Percentiles rank a stretch among this genome's conserved stretches.
These are phyloP conservation scores for Wiebesia pumilae DNA, from an alignment of 1,140 invertebrate genomes.

Conservation along the genomic window DNA sequence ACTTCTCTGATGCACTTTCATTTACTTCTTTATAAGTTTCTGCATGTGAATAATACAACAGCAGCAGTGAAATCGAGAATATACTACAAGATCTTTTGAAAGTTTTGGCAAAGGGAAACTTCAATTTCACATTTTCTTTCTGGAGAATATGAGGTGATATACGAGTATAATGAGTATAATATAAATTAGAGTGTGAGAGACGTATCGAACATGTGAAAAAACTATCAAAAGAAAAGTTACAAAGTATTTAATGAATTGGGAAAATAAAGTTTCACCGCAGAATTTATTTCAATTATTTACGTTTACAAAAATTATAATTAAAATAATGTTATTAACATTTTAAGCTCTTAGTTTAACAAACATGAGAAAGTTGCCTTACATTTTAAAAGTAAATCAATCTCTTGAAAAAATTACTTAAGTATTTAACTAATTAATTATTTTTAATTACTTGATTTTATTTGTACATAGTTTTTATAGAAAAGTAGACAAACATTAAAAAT, in stretches of 20 bases:
- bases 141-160: background rate
- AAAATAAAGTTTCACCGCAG: background rate
- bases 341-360: too few species aligned
- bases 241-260: background rate
- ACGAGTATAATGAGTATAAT: slow-evolving; percentile 46
- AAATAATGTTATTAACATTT: too few species aligned
- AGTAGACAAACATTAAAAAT: too few species aligned
- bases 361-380: too few species aligned
- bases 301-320: too few species aligned
- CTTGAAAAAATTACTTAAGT: too few species aligned
- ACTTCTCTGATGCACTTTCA: background rate
- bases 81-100: slow-evolving; percentile 49
- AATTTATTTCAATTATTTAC: too few species aligned
- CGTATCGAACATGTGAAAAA: background rate
- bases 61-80: background rate
- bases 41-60: background rate
- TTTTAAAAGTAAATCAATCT: too few species aligned
- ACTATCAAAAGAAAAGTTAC: background rate
- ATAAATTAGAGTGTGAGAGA: slow-evolving; percentile 48
- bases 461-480: too few species aligned
- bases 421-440: too few species aligned
- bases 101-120: slow-evolving; percentile 56
- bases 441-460: too few species aligned
- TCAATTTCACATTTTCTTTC: slow-evolving; percentile 53
- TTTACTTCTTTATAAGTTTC: background rate